Percentiles rank a stretch among this genome's conserved stretches.
These are phyloP conservation scores for Buphagus erythrorhynchus DNA, from an alignment of 2,797 vertebrate species.

Conservation along the genomic window DNA sequence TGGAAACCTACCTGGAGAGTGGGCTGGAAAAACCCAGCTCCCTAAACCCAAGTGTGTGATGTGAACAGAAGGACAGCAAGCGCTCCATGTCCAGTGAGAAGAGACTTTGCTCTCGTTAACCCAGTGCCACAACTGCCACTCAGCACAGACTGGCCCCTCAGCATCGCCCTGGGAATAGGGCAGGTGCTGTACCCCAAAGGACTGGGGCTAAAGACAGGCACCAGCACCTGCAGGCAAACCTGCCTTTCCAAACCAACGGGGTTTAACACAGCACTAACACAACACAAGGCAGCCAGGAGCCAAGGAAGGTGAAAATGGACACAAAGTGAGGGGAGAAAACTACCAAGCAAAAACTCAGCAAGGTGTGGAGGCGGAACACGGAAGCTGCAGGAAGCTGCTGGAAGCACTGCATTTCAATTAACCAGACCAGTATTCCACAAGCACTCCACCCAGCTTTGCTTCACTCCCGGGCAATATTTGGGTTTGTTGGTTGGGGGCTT, in stretches of 20 bases:
- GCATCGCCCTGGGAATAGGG: not conserved
- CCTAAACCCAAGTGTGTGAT: rapidly evolving
- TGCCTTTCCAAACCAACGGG: not conserved
- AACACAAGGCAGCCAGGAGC: not conserved
- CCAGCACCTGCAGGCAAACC: not conserved
- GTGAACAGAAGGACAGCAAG: not conserved
- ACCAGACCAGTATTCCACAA: not conserved
- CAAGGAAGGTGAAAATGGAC: not conserved
- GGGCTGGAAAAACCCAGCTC: not conserved
- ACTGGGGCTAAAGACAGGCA: not conserved
- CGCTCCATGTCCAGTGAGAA: not conserved
- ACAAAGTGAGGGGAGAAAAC: not conserved
- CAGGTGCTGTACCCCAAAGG: not conserved
- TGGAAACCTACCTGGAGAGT: not conserved
- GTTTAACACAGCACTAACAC: not conserved
- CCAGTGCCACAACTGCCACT: rapidly evolving
- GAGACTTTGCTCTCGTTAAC: rapidly evolving
- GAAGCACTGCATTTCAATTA: not conserved
- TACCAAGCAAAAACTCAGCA: not conserved
- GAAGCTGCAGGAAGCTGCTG: not conserved
- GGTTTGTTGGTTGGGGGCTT: not conserved
- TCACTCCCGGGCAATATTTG: not conserved
- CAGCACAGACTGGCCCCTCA: rapidly evolving
- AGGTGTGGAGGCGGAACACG: not conserved
- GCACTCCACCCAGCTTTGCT: not conserved